Conservation (phyloP, 2,888 invertebrate species). For the Parasteatoda lunata region DNA sequence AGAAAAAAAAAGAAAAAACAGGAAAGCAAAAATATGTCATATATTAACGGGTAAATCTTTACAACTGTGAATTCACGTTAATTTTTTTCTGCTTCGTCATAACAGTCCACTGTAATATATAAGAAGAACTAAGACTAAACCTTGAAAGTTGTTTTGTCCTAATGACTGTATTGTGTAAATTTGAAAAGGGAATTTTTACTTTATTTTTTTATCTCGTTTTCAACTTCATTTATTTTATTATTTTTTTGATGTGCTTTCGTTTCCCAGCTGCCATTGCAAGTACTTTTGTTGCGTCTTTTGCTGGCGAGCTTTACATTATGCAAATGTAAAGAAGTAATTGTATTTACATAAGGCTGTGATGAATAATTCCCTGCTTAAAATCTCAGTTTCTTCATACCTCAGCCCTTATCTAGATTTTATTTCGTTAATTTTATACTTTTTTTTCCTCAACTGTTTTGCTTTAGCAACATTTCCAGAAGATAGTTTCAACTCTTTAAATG, state of each 20-base stretch:
- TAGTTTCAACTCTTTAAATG: conserved; percentile 57
- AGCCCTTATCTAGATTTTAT: conserved; percentile 43
- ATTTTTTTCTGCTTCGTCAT: conserved; percentile 51
- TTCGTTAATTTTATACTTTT: conserved; percentile 53
- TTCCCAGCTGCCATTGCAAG: conserved; percentile 56
- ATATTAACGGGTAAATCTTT: conserved; percentile 57
- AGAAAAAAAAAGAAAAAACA: conserved; percentile 23
- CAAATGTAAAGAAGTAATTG: conserved; percentile 66
- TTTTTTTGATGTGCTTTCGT: conserved; percentile 31
- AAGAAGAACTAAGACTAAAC: conserved; percentile 23
- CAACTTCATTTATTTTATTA: conserved; percentile 48
- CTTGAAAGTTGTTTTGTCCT: conserved; percentile 32
- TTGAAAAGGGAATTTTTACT: conserved; percentile 41
- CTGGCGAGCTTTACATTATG: conserved; percentile 56
- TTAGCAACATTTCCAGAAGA: background rate
- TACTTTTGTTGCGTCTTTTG: conserved; percentile 46
- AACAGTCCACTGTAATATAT: conserved; percentile 46
- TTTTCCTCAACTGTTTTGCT: conserved; percentile 15
- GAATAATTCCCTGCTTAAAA: conserved; percentile 66
- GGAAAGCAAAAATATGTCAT: conserved; percentile 45
- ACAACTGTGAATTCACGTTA: conserved; percentile 26
- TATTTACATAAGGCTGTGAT: conserved; percentile 68
- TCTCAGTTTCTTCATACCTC: conserved; percentile 51
- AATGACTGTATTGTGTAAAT: conserved; percentile 65
- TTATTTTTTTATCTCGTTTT: conserved; percentile 32